Conservation (phyloP, 2,888 invertebrate species). For the Thera britannica region DNA sequence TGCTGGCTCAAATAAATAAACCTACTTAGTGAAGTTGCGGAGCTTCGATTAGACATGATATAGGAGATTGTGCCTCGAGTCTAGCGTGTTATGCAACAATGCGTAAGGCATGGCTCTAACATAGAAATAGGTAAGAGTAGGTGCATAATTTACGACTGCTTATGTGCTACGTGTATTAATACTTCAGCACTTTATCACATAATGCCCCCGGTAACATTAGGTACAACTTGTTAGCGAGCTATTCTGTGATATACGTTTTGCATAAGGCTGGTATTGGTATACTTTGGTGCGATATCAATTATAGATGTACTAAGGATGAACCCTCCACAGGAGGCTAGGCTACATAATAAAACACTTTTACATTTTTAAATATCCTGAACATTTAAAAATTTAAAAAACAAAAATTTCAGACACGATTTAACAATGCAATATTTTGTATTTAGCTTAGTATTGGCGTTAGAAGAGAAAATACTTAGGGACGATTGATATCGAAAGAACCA, state of each 20-base stretch:
- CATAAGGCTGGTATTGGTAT: neutral
- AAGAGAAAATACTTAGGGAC: too few relatives aligned
- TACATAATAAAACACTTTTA: neutral
- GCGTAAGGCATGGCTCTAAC: conserved; percentile 53
- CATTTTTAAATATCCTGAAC: too few relatives aligned
- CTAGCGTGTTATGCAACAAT: conserved; percentile 54
- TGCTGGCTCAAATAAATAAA: conserved; percentile 52
- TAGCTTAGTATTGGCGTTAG: too few relatives aligned
- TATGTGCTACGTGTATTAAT: conserved; percentile 38
- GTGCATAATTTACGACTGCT: conserved; percentile 42
- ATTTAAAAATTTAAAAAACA: too few relatives aligned
- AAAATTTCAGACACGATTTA: too few relatives aligned
- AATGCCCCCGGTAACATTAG: conserved; percentile 26
- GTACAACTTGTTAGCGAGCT: conserved; percentile 28
- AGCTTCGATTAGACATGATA: conserved; percentile 52
- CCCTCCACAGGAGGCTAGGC: neutral
- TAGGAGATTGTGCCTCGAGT: conserved; percentile 48
- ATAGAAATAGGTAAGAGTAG: conserved; percentile 33
- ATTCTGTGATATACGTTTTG: conserved; percentile 16
- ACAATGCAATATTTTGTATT: too few relatives aligned
- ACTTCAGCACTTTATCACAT: conserved; percentile 30
- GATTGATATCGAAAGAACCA: neutral
- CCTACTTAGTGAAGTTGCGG: conserved; percentile 43
- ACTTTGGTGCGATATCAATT: neutral
- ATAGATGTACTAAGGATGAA: neutral